A percentile compares a stretch with the other conserved stretches of the same genome.
These are phyloP conservation scores for Drosophila guanche DNA, from an alignment of 1,140 invertebrate genomes.

Conservation along the genomic window DNA sequence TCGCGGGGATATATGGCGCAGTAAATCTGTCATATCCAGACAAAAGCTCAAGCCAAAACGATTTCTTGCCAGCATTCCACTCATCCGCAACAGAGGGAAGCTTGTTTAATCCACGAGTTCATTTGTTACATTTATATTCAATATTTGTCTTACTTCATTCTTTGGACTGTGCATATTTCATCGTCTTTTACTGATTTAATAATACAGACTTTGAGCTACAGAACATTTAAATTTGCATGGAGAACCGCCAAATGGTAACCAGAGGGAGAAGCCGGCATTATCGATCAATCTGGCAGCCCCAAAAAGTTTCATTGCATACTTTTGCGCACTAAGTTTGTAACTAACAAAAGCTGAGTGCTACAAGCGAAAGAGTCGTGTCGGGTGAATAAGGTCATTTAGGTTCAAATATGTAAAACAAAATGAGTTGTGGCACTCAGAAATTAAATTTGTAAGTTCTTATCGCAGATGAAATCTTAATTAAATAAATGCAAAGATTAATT, in stretches of 20 bases:
- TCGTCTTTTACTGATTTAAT: neutral
- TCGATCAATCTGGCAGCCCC: neutral
- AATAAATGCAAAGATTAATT: constrained; percentile 14
- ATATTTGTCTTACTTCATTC: constrained; percentile 12
- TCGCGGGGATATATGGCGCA: constrained; percentile 72
- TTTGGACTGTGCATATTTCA: constrained; percentile 1
- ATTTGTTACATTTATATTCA: constrained; percentile 5
- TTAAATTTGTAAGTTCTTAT: constrained; percentile 12
- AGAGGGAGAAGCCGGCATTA: neutral
- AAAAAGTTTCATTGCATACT: neutral
- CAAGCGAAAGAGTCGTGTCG: neutral
- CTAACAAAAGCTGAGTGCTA: constrained; percentile 1
- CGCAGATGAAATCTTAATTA: neutral
- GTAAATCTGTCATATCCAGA: constrained; percentile 72
- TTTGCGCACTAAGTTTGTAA: neutral
- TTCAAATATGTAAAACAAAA: neutral
- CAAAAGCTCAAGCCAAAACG: constrained; percentile 56
- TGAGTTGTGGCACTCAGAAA: neutral
- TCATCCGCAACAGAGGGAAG: neutral
- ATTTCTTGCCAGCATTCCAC: neutral
- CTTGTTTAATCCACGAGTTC: neutral
- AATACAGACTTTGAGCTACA: neutral
- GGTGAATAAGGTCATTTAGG: too few species aligned
- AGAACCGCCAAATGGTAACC: too few species aligned
- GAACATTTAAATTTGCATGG: too few species aligned